A percentile compares a stretch with the other conserved stretches of the same genome.
phyloP scores from a whole-genome alignment of 2,113 vertebrate genomes.

The Ctenomys sociabilis region DNA sequence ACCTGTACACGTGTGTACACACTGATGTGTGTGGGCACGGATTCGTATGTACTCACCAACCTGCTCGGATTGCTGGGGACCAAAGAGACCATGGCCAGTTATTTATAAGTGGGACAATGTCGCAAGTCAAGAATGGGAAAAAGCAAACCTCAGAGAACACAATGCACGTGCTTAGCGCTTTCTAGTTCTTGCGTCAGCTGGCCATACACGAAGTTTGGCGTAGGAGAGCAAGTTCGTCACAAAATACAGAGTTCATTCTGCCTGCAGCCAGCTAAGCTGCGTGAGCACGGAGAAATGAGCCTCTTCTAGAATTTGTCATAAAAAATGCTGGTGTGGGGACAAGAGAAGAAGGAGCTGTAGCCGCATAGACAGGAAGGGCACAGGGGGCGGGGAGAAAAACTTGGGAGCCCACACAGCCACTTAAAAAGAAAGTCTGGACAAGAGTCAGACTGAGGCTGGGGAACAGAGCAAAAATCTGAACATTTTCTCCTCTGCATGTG shows the following conservation, averaged over 20 bases:
- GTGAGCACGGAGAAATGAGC: not conserved
- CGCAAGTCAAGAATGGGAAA: not conserved
- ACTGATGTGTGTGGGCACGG: not conserved
- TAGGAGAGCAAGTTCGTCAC: not conserved
- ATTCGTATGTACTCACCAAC: not conserved
- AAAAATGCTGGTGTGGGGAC: not conserved
- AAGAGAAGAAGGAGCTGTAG: not conserved
- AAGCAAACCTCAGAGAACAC: not conserved
- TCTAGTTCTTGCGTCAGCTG: not conserved
- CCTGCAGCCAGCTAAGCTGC: not conserved
- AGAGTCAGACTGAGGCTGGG: not conserved
- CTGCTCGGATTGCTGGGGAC: not conserved
- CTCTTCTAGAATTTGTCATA: not conserved
- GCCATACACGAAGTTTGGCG: not conserved
- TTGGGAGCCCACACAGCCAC: not conserved
- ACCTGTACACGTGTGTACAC: not conserved
- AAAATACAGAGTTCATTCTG: not conserved
- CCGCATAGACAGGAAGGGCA: not conserved
- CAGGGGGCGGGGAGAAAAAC: not conserved
- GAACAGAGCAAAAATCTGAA: not conserved
- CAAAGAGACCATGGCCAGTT: not conserved
- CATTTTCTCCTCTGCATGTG: not conserved
- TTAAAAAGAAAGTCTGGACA: not conserved
- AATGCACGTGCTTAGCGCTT: not conserved
- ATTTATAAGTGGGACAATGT: not conserved